Evolutionary conservation across 2,113 vertebrate species (phyloP).

Genomic region (Globicephala melas): DNA sequence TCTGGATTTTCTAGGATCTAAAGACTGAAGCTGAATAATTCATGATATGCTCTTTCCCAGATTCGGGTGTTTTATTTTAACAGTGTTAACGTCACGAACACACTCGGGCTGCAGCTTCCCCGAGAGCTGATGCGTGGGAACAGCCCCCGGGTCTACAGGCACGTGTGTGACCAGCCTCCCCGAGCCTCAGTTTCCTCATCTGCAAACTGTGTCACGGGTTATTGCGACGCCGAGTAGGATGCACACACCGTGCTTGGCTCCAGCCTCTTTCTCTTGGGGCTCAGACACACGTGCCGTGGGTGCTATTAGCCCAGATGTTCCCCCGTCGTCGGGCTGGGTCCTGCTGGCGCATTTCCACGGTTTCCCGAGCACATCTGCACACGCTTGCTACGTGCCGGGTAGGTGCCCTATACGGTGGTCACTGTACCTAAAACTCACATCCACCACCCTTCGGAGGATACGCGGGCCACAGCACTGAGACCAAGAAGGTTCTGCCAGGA

Average conservation of each 20-base stretch:
- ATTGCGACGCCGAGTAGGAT: fast-evolving
- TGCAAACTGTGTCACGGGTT: background rate
- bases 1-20: background rate
- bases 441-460: background rate
- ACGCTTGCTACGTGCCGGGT: background rate
- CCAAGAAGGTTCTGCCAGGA: background rate
- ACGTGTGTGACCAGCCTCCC: background rate
- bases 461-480: background rate
- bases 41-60: background rate
- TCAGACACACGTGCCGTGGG: fast-evolving
- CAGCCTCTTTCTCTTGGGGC: background rate
- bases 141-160: background rate
- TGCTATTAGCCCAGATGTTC: background rate
- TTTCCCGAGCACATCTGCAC: background rate
- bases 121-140: background rate
- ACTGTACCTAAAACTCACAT: background rate
- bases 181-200: background rate
- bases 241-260: fast-evolving
- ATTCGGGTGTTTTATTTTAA: background rate
- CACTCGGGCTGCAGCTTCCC: background rate
- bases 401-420: background rate
- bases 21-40: background rate
- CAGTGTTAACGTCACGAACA: background rate
- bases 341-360: background rate
- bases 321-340: background rate